These are phyloP conservation scores for Isaurus tuberculatus DNA, from an alignment of 92 coral and sea anemone species.

Conservation along the genomic window DNA sequence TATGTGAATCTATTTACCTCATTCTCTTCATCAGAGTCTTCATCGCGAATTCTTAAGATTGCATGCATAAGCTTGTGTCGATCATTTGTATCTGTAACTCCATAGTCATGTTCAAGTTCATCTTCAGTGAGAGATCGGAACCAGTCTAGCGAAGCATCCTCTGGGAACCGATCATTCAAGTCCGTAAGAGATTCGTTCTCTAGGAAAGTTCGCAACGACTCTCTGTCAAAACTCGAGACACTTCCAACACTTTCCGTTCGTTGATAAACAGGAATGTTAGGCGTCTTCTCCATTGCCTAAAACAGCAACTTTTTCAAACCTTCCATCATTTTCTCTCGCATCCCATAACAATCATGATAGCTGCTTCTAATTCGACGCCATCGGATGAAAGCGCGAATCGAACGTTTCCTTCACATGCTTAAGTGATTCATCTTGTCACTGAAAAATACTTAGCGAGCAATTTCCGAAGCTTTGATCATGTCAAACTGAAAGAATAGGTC, in stretches of 20 bases:
- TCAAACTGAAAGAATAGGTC: constrained; percentile 20
- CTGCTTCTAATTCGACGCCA: constrained; percentile 35
- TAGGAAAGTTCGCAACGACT: constrained; percentile 74
- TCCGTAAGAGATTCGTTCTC: constrained; percentile 82
- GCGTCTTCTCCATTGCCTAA: constrained; percentile 42
- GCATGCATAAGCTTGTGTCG: constrained; percentile 84
- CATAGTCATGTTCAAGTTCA: constrained; percentile 92
- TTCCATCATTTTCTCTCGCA: constrained; percentile 20
- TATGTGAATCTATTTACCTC: constrained; percentile 24
- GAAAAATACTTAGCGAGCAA: neutral
- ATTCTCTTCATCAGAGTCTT: constrained; percentile 84
- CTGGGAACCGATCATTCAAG: constrained; percentile 80
- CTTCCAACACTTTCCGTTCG: constrained; percentile 63
- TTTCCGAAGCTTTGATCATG: constrained; percentile 28
- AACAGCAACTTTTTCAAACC: constrained; percentile 17
- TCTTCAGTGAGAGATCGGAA: constrained; percentile 88
- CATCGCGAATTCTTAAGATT: constrained; percentile 78
- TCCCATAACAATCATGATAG: constrained; percentile 8
- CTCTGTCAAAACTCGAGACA: constrained; percentile 70
- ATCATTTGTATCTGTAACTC: constrained; percentile 78
- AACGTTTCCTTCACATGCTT: constrained; percentile 27
- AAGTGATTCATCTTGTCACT: neutral
- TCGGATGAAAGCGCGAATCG: constrained; percentile 27
- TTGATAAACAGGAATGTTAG: constrained; percentile 26
- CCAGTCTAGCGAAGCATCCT: constrained; percentile 71